Percentiles rank a stretch among this genome's conserved stretches.
These are phyloP conservation scores for Leucoraja erinaceus DNA, from an alignment of 2,113 vertebrate genomes.

Conservation along the genomic window DNA sequence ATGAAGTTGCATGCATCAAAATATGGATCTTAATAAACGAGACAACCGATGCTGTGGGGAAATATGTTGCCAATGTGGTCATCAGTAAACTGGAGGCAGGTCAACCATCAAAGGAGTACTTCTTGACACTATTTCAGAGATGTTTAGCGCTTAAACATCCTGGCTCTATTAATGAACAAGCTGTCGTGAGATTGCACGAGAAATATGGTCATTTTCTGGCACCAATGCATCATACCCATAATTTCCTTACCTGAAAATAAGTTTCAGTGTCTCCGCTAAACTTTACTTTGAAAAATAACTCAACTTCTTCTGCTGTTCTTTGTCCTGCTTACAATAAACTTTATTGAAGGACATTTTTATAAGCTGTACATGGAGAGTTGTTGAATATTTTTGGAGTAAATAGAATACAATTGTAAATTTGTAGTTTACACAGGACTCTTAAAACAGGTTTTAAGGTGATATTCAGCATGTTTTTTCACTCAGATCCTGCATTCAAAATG, in stretches of 20 bases:
- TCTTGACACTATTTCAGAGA: too few species aligned
- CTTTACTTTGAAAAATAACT: background rate
- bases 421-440: background rate
- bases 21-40: too few species aligned
- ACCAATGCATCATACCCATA: background rate
- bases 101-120: too few species aligned
- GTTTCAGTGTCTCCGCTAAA: background rate
- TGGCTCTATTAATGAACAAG: background rate
- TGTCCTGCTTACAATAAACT: background rate
- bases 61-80: too few species aligned
- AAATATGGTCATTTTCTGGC: background rate
- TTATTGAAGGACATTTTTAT: background rate
- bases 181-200: background rate
- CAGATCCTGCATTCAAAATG: background rate
- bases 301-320: background rate
- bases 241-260: background rate
- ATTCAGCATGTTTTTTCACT: background rate
- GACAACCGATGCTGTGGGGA: too few species aligned
- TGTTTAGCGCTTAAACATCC: too few species aligned
- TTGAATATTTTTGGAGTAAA: background rate
- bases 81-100: too few species aligned
- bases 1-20: too few species aligned
- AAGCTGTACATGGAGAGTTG: background rate
- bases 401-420: background rate
- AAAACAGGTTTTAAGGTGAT: background rate